Base-by-base conservation (phyloP, 2,888 invertebrate genomes). In the Tiphia femorata region DNA sequence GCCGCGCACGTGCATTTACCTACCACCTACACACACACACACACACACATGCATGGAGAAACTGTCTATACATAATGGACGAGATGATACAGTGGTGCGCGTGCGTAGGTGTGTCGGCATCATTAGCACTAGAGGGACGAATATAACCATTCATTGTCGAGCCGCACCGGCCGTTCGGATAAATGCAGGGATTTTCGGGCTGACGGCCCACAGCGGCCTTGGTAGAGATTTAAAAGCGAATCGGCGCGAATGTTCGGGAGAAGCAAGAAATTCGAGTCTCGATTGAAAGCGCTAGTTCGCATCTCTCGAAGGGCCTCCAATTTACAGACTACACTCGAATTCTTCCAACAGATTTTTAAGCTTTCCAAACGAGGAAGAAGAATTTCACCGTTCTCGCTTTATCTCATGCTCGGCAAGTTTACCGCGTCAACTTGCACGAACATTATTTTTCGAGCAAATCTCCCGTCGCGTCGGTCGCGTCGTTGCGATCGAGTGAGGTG, bases 121-220 rank as follows among this genome's bases (percentile, higher is more conserved):
- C 58, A 58, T 62, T 61, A 57, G 58, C 41, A 47, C 42, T 49
- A 44, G 3, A 38, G n/a, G 17, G 50, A 33, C 54, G 38, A 20
- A 49, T 46, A 48, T n/a, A 38, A 20, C 38, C 50, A 49, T 55
- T 52, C 44, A 57, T 57, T 54, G 53, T 44, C 58, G 42, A 53
- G 43, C 37, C 21, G 47, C 53, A 55, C 52, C 27, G 21, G 19
- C 30, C 42, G 46, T 57, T 55, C 43, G 35, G 16, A 41, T 53
- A 49, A 52, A 49, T 30, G 44, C 8, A 19, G 16, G 37, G 2
- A 37, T 37, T 56, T 58, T 12, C 23, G 16, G 21, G n/a, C n/a
- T n/a, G n/a, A n/a, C n/a, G n/a, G n/a, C n/a, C n/a, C 33, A 14
- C 33, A 8, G 3, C 29, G 12, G 33, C 6, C 33, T 14, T 33